These are phyloP conservation scores for Tipula unca DNA, from an alignment of 2,888 invertebrate species.

Conservation along the genomic window DNA sequence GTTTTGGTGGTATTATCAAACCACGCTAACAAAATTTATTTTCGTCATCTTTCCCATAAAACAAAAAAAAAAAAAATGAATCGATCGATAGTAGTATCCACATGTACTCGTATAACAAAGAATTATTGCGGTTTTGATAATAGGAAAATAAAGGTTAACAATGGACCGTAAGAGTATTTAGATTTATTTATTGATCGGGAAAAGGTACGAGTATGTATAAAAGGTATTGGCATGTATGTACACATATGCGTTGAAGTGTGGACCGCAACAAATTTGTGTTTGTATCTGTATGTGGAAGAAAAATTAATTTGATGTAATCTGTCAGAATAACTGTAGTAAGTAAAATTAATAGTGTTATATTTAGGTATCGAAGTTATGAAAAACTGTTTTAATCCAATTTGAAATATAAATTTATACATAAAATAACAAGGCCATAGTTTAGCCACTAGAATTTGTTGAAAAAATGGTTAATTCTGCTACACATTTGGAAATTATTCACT, in stretches of 20 bases:
- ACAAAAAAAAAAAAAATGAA: neutral
- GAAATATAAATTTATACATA: neutral
- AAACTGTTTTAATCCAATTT: neutral
- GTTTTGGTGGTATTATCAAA: neutral
- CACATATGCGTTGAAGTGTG: neutral
- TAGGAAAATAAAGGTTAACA: too few relatives aligned
- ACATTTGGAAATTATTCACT: too few relatives aligned
- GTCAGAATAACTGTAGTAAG: neutral
- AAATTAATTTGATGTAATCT: neutral
- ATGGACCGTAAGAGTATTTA: neutral
- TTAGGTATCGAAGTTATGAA: too few relatives aligned
- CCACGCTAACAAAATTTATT: neutral
- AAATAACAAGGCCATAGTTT: too few relatives aligned
- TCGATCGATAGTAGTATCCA: neutral
- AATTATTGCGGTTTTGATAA: neutral
- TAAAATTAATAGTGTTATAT: neutral
- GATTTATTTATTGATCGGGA: neutral
- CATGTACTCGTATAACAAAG: too few relatives aligned
- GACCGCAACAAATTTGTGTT: neutral
- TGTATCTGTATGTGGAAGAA: neutral
- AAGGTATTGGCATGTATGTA: neutral
- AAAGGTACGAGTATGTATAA: neutral
- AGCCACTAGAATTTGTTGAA: too few relatives aligned
- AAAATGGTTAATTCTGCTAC: too few relatives aligned
- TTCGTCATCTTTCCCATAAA: neutral